Base-by-base conservation (phyloP, 2,888 invertebrate species). In the Eulithis testata region DNA sequence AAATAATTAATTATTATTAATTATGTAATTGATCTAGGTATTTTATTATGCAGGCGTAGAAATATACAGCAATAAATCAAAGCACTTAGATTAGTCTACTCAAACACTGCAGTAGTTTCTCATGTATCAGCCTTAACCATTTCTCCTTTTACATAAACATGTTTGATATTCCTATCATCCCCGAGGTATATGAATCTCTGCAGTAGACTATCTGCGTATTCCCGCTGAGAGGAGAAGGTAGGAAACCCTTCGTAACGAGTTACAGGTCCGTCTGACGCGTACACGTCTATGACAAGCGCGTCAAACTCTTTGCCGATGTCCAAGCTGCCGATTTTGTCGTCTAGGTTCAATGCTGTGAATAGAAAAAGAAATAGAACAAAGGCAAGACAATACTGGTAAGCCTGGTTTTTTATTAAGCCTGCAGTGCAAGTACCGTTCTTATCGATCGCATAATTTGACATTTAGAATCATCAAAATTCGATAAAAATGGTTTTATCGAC, bases 261-360 rank as follows among this genome's bases (percentile, higher is more conserved):
- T 21, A 94, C 84, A 3, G 93, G 90, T 8, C 94, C 90, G 11
- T 84, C 81, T 11, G 84, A 64, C 11, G 88, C 79, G 73, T 93
- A 93, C n/a, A 96, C 91, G 77, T 97, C 96, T 40, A 98, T 89
- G 0, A 97, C 76, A 0, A 98, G 88, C 0, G 98, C 98, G 91
- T 98, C 98, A 77, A 98, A 98, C 63, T 97, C 95, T 84, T 98
- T 98, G 21, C 97, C 97, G 5, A 94, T 84, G 73, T 94, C 91
- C 76, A 98, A 97, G 87, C 96, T 97, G 12, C 98, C 98, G 57
- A 97, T 95, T 77, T 94, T 91, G 50, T 95, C 84, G n/a, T 95
- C 95, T 71, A 98, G 81, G 2, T 95, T 94, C 49, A 98, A 90
- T 31, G 97, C 98, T 96, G 93, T 60, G 92, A 77, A 21, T 9